phyloP scores from a whole-genome alignment of 1,140 invertebrate species.

The Drosophila littoralis region DNA sequence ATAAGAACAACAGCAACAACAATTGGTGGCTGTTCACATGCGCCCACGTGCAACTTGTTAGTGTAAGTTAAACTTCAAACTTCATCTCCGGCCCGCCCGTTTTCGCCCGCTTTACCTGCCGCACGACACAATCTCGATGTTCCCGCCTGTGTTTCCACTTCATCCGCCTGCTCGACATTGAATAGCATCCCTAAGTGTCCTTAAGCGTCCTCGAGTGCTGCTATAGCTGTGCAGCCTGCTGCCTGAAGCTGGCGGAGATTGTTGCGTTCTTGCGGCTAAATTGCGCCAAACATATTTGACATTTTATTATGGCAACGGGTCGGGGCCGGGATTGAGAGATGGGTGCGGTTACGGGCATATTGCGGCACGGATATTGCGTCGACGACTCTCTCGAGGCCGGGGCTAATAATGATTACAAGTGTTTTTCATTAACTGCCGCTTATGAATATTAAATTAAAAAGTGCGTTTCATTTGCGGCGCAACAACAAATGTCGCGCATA shows the following conservation, averaged over 20 bases:
- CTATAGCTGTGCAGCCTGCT: conserved; percentile 28
- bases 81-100: conserved; percentile 14
- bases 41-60: conserved; percentile 21
- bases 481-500: conserved; percentile 37
- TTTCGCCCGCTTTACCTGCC: conserved; percentile 67
- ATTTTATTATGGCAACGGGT: conserved; percentile 70
- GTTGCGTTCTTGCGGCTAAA: conserved; percentile 70
- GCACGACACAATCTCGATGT: conserved; percentile 31
- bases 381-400: background rate
- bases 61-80: conserved; percentile 46
- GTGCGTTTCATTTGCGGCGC: conserved; percentile 15
- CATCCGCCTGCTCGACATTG: conserved; percentile 50
- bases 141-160: conserved; percentile 24
- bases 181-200: conserved; percentile 67
- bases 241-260: conserved; percentile 50
- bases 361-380: conserved; percentile 9
- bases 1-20: conserved; percentile 51
- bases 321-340: background rate
- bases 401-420: conserved; percentile 65
- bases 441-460: conserved; percentile 82
- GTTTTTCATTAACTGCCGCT: conserved; percentile 81
- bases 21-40: conserved; percentile 3
- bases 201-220: conserved; percentile 69
- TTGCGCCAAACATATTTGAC: conserved; percentile 82
- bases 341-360: too few species aligned